These are phyloP conservation scores for Camptogramma bilineatum DNA, from an alignment of 2,888 invertebrate genomes.

Conservation along the genomic window DNA sequence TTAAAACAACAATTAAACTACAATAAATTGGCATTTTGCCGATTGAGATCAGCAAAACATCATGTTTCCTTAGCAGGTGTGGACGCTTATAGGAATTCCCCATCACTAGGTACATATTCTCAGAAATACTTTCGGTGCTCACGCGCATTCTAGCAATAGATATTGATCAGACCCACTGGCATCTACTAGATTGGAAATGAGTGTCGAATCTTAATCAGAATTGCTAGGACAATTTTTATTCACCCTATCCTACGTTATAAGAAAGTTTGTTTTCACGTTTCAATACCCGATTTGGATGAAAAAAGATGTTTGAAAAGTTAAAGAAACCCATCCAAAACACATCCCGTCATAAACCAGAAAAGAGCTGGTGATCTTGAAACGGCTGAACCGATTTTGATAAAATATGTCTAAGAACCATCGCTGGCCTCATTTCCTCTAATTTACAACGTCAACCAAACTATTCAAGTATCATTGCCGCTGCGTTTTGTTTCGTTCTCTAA, in stretches of 20 bases:
- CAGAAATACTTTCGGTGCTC: constrained; percentile 23
- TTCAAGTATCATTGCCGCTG: no score
- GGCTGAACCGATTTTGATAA: no score
- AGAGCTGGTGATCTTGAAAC: no score
- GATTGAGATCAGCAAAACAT: not conserved
- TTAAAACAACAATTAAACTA: no score
- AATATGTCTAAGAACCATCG: no score
- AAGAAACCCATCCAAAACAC: no score
- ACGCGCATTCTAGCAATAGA: constrained; percentile 27
- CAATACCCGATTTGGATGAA: no score
- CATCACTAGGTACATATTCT: constrained; percentile 21
- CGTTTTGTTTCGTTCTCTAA: no score
- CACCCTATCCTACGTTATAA: not conserved
- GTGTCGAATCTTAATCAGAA: constrained; percentile 23
- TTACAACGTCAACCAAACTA: no score
- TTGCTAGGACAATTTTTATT: constrained; percentile 3
- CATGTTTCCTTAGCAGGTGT: not conserved
- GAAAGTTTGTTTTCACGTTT: not conserved
- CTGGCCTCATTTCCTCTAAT: no score
- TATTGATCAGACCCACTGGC: constrained; percentile 29
- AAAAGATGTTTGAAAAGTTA: no score
- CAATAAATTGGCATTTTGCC: not conserved
- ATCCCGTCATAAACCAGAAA: no score
- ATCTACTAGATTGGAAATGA: constrained; percentile 23
- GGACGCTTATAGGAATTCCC: constrained; percentile 15